A percentile compares a stretch with the other conserved stretches of the same genome.
Evolutionary conservation across 2,113 vertebrate genomes (phyloP).

Genomic region (Nymphicus hollandicus): DNA sequence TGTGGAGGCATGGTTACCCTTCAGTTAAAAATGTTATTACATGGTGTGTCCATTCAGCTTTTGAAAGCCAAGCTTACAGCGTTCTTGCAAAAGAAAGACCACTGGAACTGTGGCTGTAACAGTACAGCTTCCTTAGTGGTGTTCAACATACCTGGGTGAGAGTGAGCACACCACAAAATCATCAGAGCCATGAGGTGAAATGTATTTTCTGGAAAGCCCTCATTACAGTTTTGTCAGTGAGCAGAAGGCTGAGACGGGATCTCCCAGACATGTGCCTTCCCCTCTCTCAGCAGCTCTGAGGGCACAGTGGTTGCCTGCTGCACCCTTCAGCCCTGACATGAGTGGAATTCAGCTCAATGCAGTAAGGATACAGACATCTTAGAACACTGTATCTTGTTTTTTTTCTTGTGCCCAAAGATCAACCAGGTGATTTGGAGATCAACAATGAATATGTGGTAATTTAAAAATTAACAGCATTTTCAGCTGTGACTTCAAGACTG

Average conservation of each 20-base stretch:
- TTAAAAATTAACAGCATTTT: conserved; percentile 9
- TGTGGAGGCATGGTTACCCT: not conserved
- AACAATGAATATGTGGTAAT: not conserved
- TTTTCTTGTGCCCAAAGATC: not conserved
- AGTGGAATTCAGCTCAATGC: not conserved
- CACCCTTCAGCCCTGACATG: accelerated
- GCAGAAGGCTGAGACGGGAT: not conserved
- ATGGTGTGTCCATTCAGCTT: not conserved
- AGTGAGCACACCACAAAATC: not conserved
- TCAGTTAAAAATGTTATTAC: not conserved
- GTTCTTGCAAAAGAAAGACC: not conserved
- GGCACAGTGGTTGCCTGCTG: not conserved
- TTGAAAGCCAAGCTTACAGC: not conserved
- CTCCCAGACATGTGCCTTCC: not conserved
- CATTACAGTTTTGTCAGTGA: not conserved
- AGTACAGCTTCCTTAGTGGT: not conserved
- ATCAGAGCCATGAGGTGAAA: not conserved
- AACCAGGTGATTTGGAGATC: not conserved
- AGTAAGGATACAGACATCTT: not conserved
- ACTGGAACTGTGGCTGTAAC: not conserved
- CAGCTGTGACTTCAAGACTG: not conserved
- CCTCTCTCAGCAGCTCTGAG: not conserved
- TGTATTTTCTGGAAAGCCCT: not conserved
- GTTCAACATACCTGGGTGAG: not conserved
- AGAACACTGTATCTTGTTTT: not conserved